Conservation (phyloP, 2,888 invertebrate species). For the Drosophila falleni region DNA sequence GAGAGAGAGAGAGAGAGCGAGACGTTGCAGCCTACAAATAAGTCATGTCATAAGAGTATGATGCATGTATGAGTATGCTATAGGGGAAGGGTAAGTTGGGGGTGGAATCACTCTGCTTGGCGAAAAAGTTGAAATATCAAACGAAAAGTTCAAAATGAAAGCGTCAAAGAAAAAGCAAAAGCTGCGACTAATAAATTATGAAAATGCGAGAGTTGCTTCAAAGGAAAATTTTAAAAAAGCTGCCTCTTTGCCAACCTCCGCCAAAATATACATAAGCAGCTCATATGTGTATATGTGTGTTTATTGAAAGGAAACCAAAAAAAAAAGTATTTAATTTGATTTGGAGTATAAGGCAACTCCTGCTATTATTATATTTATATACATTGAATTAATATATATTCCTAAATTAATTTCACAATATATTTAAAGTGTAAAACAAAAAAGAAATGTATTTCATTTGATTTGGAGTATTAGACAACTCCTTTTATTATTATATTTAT, state of each 20-base stretch:
- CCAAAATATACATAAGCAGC: neutral
- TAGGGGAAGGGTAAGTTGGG: neutral
- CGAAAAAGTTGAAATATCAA: constrained; percentile 42
- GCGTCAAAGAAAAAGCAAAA: constrained; percentile 27
- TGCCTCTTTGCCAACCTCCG: neutral
- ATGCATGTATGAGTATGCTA: too few species aligned
- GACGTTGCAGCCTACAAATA: constrained; percentile 24
- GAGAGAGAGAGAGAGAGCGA: neutral
- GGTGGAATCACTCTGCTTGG: constrained; percentile 1
- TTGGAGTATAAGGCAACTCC: too few species aligned
- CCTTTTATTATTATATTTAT: neutral
- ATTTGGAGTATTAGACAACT: neutral
- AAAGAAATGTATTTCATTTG: constrained; percentile 2
- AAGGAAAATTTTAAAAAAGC: constrained; percentile 59
- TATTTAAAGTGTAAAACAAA: constrained; percentile 7
- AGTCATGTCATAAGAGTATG: neutral
- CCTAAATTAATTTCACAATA: neutral
- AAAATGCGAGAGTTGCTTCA: constrained; percentile 48
- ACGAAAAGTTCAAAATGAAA: constrained; percentile 47
- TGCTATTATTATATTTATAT: constrained; percentile 4
- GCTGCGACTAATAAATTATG: constrained; percentile 62
- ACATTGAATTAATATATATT: neutral
- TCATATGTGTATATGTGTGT: neutral
- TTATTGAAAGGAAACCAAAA: constrained; percentile 1
- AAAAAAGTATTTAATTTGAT: too few species aligned